Evolutionary conservation across 2,113 vertebrate genomes (phyloP), one percentile per base, ranked within the genome.

Genomic region (Pluvianellus socialis): DNA sequence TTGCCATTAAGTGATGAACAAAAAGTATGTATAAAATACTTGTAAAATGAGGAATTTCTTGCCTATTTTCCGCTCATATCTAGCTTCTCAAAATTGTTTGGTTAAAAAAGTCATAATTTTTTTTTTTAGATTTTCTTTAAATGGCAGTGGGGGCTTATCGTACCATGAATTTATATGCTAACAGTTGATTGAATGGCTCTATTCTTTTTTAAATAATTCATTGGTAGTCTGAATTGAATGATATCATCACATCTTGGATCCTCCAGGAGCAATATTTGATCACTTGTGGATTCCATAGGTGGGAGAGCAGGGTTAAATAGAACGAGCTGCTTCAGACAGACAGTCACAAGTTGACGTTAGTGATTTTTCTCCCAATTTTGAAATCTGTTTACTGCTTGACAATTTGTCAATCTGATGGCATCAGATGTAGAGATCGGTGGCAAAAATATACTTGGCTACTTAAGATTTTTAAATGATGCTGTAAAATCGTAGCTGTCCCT

Each of bases 11-110:
- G 28, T 23, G n/a, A 35, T 62, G 40, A 70, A n/a, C 18, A 58
- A 59, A n/a, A 74, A 30, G 18, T 35, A 84, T 18, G 15, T 10
- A 10, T 30, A 55, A 79, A 79, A 44, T 4, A 6, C 17, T 62
- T 86, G 17, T 42, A 35, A 86, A 76, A 80, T 13, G 3, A 61
- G 23, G 10, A 28, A 6, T 45, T 49, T 89, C 14, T 35, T 83
- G n/a, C 5, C 5, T 44, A 14, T 72, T 84, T 50, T 13, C 0
- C 3, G 3, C 10, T 5, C 0, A 4, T 42, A 56, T n/a, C 9
- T 63, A 33, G 6, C 6, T 45, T 59, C 6, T 71, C n/a, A 75
- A 62, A 40, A 79, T 33, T 74, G 2, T 62, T 71, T 61, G 6
- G 9, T 58, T 70, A 28, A 19, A 56, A 55, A 53, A 16, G 9